phyloP scores from a whole-genome alignment of 1,140 invertebrate genomes.

The Cherax quadricarinatus region DNA sequence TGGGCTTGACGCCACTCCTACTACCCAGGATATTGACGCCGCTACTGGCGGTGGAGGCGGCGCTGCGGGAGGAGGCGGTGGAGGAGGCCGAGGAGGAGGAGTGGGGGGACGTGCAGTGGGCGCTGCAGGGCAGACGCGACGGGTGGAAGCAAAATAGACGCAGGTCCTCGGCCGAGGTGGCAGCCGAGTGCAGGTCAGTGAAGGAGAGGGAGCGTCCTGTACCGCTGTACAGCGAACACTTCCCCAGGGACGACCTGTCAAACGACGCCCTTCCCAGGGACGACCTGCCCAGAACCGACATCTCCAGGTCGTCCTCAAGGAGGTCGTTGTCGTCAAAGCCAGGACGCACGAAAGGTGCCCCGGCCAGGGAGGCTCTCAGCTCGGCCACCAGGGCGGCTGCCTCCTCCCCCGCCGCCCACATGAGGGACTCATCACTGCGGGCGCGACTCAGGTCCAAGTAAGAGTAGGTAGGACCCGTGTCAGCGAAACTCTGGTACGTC shows the following conservation, averaged over 20 bases:
- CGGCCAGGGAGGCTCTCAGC: conserved; percentile 63
- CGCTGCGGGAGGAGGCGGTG: conserved; percentile 51
- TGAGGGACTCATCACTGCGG: conserved; percentile 69
- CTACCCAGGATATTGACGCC: conserved; percentile 6
- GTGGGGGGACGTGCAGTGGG: conserved; percentile 24
- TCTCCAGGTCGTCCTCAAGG: conserved; percentile 30
- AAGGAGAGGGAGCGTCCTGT: conserved; percentile 61
- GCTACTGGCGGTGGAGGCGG: conserved; percentile 42
- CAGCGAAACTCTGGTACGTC: conserved; percentile 71
- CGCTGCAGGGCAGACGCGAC: conserved; percentile 40
- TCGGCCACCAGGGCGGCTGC: conserved; percentile 70
- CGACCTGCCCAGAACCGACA: conserved; percentile 6
- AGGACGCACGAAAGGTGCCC: conserved; percentile 41
- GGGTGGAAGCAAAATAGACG: conserved; percentile 52
- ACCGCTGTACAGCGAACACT: conserved; percentile 47
- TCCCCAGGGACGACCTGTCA: conserved; percentile 35
- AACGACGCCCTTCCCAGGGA: conserved; percentile 38
- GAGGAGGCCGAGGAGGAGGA: conserved; percentile 48
- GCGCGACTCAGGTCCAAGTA: conserved; percentile 69
- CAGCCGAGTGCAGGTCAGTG: conserved; percentile 68
- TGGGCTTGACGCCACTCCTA: conserved; percentile 21
- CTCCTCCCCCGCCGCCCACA: conserved; percentile 70
- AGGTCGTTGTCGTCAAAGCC: conserved; percentile 27
- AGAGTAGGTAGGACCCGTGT: conserved; percentile 65
- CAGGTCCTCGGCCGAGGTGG: conserved; percentile 53